Evolutionary conservation across 2,797 vertebrate genomes (phyloP), one percentile per base, ranked within the genome.

Genomic region (Clarias fuscus): DNA sequence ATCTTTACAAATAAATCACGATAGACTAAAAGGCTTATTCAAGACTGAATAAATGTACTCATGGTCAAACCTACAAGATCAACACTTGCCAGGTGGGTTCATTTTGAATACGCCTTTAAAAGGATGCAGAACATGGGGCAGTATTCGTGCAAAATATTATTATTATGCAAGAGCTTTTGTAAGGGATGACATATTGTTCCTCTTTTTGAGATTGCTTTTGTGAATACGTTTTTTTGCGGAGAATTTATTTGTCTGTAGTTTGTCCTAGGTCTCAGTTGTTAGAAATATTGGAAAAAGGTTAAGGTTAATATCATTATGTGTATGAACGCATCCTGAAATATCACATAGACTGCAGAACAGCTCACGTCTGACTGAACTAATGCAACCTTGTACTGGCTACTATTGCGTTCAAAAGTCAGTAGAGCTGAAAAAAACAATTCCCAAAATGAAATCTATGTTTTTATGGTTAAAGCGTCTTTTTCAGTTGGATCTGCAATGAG

Each of bases 41-140:
- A 37, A 22, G 22, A 78, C 30, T 37, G 30, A 78, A 22, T 78
- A 56, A 76, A 76, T 76, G 10, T 59, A 78, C 75, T 33, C 53
- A 17, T 18, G 73, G 30, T 33, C 30, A 70, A 33, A 18, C 6
- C 30, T 5, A 70, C 7, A 72, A 72, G 70, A 43, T 72, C 37
- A 72, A 37, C 33, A 72, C 33, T 37, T 72, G 70, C 70, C 70
- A 72, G 70, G 20, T 72, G 70, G 22, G 37, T 72, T 72, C 22
- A n/a, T n/a, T 75, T 15, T 33, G 17, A 18, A 37, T 18, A 37
- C 1, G 17, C 8, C 30, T 71, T 71, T 71, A 71, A 71, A 1
- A 20, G 14, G 18, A 20, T 71, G 30, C 7, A 27, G 15, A 76
- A 76, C n/a, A 56, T 17, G n/a, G 18, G 14, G 43, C 14, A 27